A percentile compares a stretch with the other conserved stretches of the same genome.
phyloP scores from a whole-genome alignment of 1,140 invertebrate species.

The Cheumatopsyche charites region DNA sequence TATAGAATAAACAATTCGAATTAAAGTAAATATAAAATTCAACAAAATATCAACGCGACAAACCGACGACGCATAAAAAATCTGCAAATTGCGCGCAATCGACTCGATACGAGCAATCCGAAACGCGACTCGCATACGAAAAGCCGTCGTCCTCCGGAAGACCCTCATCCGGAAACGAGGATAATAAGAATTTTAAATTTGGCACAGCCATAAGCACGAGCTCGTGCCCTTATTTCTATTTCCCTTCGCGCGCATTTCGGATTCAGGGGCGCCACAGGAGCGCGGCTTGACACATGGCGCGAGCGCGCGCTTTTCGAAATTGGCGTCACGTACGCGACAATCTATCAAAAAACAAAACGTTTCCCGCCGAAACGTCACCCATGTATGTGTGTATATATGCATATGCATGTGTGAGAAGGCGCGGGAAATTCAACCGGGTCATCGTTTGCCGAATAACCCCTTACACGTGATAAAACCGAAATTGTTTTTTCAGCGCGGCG shows the following conservation, averaged over 20 bases:
- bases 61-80: too few relatives aligned
- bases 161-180: neutral
- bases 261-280: neutral
- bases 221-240: neutral
- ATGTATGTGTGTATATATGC: neutral
- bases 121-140: too few relatives aligned
- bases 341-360: conserved; percentile 17
- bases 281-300: too few relatives aligned
- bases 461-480: conserved; percentile 41
- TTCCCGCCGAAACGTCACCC: too few relatives aligned
- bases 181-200: conserved; percentile 10
- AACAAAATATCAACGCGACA: too few relatives aligned
- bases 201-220: neutral
- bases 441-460: conserved; percentile 32
- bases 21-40: too few relatives aligned
- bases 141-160: too few relatives aligned
- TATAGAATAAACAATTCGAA: too few relatives aligned
- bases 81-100: too few relatives aligned
- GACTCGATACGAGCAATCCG: too few relatives aligned
- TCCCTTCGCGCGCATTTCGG: neutral
- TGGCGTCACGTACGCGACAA: conserved; percentile 3
- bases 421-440: conserved; percentile 23
- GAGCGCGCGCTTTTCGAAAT: neutral
- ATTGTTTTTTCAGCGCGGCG: conserved; percentile 37
- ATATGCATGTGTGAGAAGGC: neutral